A percentile compares a stretch with the other conserved stretches of the same genome.
phyloP scores from a whole-genome alignment of 2,888 invertebrate genomes.

The Lapara coniferarum region DNA sequence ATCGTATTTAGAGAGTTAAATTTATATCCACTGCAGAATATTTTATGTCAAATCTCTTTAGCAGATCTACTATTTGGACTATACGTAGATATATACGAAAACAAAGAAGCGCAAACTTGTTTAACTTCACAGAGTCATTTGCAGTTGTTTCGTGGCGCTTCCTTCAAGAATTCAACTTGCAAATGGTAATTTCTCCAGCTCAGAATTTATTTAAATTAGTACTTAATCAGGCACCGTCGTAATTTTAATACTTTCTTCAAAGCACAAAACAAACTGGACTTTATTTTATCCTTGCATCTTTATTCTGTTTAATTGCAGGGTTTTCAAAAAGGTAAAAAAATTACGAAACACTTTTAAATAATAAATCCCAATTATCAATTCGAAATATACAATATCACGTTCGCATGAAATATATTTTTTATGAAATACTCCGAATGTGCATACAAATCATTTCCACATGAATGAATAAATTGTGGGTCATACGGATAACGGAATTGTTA shows the following conservation, averaged over 20 bases:
- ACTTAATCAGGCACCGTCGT: slow-evolving; percentile 35
- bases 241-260: slow-evolving; percentile 12
- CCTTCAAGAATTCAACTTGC: slow-evolving; percentile 51
- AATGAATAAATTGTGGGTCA: background rate
- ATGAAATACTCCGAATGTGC: background rate
- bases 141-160: slow-evolving; percentile 49
- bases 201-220: slow-evolving; percentile 40
- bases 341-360: background rate
- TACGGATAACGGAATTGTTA: background rate
- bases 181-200: slow-evolving; percentile 51
- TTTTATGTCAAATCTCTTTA: slow-evolving; percentile 46
- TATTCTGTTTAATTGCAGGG: background rate
- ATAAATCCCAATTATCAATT: background rate
- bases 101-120: slow-evolving; percentile 51
- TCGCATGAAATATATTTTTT: background rate
- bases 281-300: background rate
- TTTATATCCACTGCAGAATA: slow-evolving; percentile 35
- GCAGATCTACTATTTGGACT: slow-evolving; percentile 48
- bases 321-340: background rate
- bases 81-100: slow-evolving; percentile 40
- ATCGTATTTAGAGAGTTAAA: slow-evolving; percentile 32
- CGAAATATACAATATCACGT: background rate
- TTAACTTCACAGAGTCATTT: slow-evolving; percentile 48
- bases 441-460: slow-evolving; percentile 1
- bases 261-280: too few relatives aligned